A percentile compares a stretch with the other conserved stretches of the same genome.
phyloP scores from a whole-genome alignment of 1,140 invertebrate genomes.

The Sinella curviseta region DNA sequence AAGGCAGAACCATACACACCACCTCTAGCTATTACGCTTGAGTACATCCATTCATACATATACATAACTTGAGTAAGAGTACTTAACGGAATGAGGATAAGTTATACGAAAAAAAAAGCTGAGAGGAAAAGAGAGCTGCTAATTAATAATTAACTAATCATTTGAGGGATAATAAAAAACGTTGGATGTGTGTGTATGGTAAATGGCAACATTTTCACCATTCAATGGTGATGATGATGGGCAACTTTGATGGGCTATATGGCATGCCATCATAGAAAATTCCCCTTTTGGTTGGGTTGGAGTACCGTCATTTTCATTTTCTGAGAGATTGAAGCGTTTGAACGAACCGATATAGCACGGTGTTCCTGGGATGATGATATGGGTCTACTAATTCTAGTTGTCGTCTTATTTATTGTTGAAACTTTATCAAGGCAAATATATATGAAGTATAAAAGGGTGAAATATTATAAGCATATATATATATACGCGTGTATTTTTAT shows the following conservation, averaged over 20 bases:
- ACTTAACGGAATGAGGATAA: neutral
- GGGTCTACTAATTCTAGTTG: too few species aligned
- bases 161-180: slow-evolving; percentile 2
- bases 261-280: neutral
- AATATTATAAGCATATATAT: neutral
- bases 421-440: neutral
- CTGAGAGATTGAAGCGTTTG: too few species aligned
- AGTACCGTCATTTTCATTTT: too few species aligned
- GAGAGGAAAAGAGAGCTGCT: slow-evolving; percentile 2
- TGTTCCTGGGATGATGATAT: too few species aligned
- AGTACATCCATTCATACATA: neutral
- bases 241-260: neutral
- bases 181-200: neutral
- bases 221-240: slow-evolving; percentile 1
- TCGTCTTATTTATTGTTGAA: neutral
- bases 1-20: neutral
- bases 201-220: neutral
- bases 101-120: neutral
- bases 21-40: too few species aligned
- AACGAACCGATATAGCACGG: too few species aligned
- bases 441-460: neutral
- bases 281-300: neutral
- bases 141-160: slow-evolving; percentile 19
- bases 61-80: neutral
- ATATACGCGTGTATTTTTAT: neutral